These are phyloP conservation scores for Benitochromis conjunctus DNA, from an alignment of 2,113 vertebrate species.

Conservation along the genomic window DNA sequence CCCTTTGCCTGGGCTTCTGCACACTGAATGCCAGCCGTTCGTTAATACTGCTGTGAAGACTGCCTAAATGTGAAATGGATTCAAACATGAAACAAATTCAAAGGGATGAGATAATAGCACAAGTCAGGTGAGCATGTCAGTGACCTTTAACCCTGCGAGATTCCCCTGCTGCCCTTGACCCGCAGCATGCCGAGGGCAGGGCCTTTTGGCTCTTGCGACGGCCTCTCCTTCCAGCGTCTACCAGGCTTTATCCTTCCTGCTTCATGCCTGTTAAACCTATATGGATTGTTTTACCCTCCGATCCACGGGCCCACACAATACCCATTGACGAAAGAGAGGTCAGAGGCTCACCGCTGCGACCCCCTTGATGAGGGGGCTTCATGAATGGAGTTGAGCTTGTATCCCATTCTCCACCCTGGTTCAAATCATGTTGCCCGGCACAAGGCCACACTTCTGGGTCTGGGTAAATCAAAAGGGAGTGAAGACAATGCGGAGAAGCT, in stretches of 20 bases:
- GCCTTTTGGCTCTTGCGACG: conserved; percentile 21
- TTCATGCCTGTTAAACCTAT: conserved; percentile 63
- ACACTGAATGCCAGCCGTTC: not conserved
- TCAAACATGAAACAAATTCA: not conserved
- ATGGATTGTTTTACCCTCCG: conserved; percentile 53
- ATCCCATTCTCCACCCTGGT: conserved; percentile 51
- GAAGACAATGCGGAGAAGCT: conserved; percentile 8
- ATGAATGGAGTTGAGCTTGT: conserved; percentile 42
- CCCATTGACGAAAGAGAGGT: conserved; percentile 53
- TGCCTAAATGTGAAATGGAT: not conserved
- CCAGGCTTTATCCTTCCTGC: conserved; percentile 35
- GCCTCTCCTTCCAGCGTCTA: conserved; percentile 16
- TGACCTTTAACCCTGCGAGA: conserved; percentile 31
- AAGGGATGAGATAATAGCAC: not conserved
- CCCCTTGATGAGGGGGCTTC: conserved; percentile 1
- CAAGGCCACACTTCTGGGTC: conserved; percentile 37
- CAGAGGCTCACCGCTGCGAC: conserved; percentile 44
- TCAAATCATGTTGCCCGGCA: conserved; percentile 26
- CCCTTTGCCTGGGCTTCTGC: conserved; percentile 40
- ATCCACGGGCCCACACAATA: conserved; percentile 55
- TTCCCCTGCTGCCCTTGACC: conserved; percentile 40
- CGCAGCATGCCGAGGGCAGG: not conserved
- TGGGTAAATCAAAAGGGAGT: conserved; percentile 40
- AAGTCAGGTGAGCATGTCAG: conserved; percentile 15
- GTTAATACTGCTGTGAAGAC: not conserved